A percentile compares a stretch with the other conserved stretches of the same genome.
Evolutionary conservation across 2,113 vertebrate species (phyloP).

Genomic region (Meles meles): DNA sequence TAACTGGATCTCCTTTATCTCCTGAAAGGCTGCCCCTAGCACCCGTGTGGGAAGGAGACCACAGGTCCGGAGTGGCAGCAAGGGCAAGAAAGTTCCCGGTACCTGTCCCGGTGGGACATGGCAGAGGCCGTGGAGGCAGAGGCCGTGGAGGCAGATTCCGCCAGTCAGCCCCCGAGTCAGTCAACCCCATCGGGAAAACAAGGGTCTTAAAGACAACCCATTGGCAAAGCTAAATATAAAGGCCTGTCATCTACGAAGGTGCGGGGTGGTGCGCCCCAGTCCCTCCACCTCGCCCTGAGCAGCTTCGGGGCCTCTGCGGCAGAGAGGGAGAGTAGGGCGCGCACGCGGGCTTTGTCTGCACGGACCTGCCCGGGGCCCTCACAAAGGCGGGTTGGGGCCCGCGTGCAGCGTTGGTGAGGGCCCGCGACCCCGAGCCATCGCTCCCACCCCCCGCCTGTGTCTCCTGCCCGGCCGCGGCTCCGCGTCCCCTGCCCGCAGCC

Average conservation of each 20-base stretch:
- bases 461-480: neutral
- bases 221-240: neutral
- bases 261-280: neutral
- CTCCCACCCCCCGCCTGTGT: too few species aligned
- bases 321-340: neutral
- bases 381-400: neutral
- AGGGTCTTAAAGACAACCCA: too few species aligned
- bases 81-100: neutral
- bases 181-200: neutral
- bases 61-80: neutral
- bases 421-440: neutral
- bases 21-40: neutral
- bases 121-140: neutral
- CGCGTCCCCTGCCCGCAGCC: neutral
- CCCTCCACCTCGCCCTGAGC: neutral
- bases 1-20: too few species aligned
- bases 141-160: neutral
- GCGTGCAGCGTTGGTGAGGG: neutral
- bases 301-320: neutral
- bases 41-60: neutral
- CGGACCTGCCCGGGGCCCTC: neutral
- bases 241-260: neutral
- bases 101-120: neutral
- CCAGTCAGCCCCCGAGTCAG: rapidly evolving
- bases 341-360: neutral